These are phyloP conservation scores for Bacillus rossius DNA, from an alignment of 1,140 invertebrate genomes.

Conservation along the genomic window DNA sequence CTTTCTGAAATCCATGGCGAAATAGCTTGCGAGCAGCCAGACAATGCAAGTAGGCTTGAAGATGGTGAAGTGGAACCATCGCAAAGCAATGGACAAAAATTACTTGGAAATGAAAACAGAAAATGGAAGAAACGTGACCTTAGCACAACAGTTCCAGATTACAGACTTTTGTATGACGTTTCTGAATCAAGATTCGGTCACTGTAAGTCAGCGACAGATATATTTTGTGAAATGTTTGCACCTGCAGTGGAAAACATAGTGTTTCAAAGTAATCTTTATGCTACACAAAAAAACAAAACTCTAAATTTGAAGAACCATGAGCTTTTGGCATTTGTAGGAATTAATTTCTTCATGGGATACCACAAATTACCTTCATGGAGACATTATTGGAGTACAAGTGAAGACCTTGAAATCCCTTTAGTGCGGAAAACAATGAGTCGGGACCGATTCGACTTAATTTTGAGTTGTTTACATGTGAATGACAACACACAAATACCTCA, in stretches of 20 bases:
- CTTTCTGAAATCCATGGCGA: too few species aligned
- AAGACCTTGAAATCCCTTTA: neutral
- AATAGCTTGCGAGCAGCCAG: too few species aligned
- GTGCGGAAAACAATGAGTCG: neutral
- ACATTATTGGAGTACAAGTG: neutral
- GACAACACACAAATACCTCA: slow-evolving; percentile 12
- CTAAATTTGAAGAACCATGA: slow-evolving; percentile 31
- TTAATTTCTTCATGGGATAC: slow-evolving; percentile 31
- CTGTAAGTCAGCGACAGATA: too few species aligned
- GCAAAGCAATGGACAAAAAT: too few species aligned
- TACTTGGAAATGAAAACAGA: too few species aligned
- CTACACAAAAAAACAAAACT: slow-evolving; percentile 31
- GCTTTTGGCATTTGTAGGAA: slow-evolving; percentile 32
- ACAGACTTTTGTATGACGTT: too few species aligned
- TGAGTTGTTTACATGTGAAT: slow-evolving; percentile 16
- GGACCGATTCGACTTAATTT: slow-evolving; percentile 7
- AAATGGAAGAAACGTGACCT: too few species aligned
- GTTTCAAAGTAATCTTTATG: slow-evolving; percentile 25
- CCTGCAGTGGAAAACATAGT: neutral
- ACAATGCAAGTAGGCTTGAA: too few species aligned
- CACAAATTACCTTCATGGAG: slow-evolving; percentile 2
- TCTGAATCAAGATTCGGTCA: too few species aligned
- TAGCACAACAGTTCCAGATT: too few species aligned
- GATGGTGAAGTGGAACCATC: too few species aligned
- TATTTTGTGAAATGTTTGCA: too few species aligned